A percentile compares a stretch with the other conserved stretches of the same genome.
These are phyloP conservation scores for Byasa hedistus DNA, from an alignment of 2,888 invertebrate species.

Conservation along the genomic window DNA sequence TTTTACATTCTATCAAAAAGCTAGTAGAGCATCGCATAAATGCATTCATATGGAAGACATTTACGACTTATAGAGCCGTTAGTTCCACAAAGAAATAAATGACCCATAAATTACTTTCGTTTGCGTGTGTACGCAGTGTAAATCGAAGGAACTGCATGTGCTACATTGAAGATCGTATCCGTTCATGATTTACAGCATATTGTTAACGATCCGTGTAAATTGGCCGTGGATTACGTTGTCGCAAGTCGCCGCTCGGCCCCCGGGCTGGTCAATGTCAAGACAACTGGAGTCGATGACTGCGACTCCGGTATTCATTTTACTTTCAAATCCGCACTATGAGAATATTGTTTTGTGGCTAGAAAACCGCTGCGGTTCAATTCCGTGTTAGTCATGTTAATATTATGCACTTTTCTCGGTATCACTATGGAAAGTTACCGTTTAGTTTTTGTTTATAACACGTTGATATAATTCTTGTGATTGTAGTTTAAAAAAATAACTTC, in stretches of 20 bases:
- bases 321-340: constrained; percentile 23
- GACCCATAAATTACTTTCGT: too few relatives aligned
- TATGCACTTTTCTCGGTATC: constrained; percentile 6
- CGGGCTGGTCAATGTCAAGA: constrained; percentile 24
- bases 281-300: constrained; percentile 2
- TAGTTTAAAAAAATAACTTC: too few relatives aligned
- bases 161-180: neutral
- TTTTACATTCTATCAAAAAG: too few relatives aligned
- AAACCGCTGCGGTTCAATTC: constrained; percentile 6
- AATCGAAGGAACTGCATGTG: too few relatives aligned
- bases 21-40: too few relatives aligned
- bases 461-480: too few relatives aligned
- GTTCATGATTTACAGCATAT: constrained; percentile 16
- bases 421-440: constrained; percentile 9
- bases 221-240: constrained; percentile 13
- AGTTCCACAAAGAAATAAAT: too few relatives aligned
- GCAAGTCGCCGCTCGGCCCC: constrained; percentile 1
- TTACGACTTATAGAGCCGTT: too few relatives aligned
- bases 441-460: too few relatives aligned
- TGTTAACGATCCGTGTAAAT: constrained; percentile 23
- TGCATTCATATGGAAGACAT: too few relatives aligned
- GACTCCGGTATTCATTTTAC: constrained; percentile 11
- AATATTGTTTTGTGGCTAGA: constrained; percentile 13
- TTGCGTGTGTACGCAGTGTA: too few relatives aligned
- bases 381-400: constrained; percentile 15